These are phyloP conservation scores for Mus spicilegus DNA, from an alignment of 2,113 vertebrate species.

Conservation along the genomic window DNA sequence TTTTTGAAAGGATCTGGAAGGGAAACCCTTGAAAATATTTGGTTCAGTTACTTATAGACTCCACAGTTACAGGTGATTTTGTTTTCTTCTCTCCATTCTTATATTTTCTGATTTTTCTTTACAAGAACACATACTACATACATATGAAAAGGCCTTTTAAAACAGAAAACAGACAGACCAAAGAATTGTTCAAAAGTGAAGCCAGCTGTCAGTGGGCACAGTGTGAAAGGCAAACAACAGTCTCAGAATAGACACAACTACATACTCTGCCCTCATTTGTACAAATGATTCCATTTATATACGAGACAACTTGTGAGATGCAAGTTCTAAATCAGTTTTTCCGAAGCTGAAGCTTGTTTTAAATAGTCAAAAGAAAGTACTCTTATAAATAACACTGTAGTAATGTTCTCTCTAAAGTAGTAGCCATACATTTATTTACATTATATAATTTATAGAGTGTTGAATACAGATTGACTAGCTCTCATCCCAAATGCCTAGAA, in stretches of 20 bases:
- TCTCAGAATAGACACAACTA: slow-evolving; percentile 45
- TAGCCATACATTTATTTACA: slow-evolving; percentile 18
- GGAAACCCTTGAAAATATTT: slow-evolving; percentile 30
- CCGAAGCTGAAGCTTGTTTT: slow-evolving; percentile 56
- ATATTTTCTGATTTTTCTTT: slow-evolving; percentile 5
- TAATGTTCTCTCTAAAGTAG: slow-evolving; percentile 46
- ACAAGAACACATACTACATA: not conserved
- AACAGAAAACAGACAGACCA: slow-evolving; percentile 51
- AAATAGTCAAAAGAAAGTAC: slow-evolving; percentile 41
- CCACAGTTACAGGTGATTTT: slow-evolving; percentile 10
- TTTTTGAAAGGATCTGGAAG: not conserved
- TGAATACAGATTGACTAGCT: not conserved
- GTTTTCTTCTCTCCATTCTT: slow-evolving; percentile 33
- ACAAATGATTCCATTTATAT: slow-evolving; percentile 50
- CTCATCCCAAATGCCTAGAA: not conserved
- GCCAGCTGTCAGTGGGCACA: slow-evolving; percentile 68
- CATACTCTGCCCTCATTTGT: slow-evolving; percentile 48
- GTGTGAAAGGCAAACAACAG: slow-evolving; percentile 48
- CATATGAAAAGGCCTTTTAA: slow-evolving; percentile 30
- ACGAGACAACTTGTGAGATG: slow-evolving; percentile 57
- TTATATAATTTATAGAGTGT: not conserved
- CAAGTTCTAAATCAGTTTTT: slow-evolving; percentile 53
- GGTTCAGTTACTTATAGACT: not conserved
- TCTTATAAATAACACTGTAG: slow-evolving; percentile 58
- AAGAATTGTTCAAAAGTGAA: slow-evolving; percentile 41